Conservation (phyloP, 2,113 vertebrate species). For the Amphiprion ocellaris region DNA sequence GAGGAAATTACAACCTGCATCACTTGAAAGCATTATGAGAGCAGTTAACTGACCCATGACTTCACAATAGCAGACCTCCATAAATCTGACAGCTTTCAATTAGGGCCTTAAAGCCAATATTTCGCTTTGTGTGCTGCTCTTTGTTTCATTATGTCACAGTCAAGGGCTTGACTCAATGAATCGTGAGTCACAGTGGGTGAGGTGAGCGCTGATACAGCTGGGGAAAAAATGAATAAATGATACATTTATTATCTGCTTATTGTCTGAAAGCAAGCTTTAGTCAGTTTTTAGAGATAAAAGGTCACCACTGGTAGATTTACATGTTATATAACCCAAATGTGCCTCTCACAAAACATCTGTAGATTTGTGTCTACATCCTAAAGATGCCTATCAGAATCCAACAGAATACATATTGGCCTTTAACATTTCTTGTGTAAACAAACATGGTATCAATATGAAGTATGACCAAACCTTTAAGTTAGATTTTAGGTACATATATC, state of each 20-base stretch:
- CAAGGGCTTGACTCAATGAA: conserved; percentile 27
- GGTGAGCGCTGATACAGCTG: background rate
- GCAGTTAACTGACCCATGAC: conserved; percentile 40
- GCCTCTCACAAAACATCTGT: background rate
- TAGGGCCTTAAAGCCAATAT: conserved; percentile 27
- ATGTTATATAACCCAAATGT: background rate
- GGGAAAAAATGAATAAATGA: background rate
- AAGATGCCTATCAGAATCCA: background rate
- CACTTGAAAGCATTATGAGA: conserved; percentile 37
- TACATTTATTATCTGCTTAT: background rate
- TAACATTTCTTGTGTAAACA: background rate
- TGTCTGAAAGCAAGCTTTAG: background rate
- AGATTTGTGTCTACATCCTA: background rate
- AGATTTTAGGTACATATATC: background rate
- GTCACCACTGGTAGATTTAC: background rate
- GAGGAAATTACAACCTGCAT: conserved; percentile 59
- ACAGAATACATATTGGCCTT: background rate
- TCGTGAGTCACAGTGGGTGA: conserved; percentile 22
- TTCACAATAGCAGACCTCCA: conserved; percentile 37
- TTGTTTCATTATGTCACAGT: conserved; percentile 33
- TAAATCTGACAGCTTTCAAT: conserved; percentile 37
- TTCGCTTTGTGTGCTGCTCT: conserved; percentile 22
- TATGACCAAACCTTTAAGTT: too few species aligned
- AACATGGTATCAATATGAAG: background rate
- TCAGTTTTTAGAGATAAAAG: background rate